phyloP scores from a whole-genome alignment of 1,140 invertebrate species.

The Aphidius gifuensis region DNA sequence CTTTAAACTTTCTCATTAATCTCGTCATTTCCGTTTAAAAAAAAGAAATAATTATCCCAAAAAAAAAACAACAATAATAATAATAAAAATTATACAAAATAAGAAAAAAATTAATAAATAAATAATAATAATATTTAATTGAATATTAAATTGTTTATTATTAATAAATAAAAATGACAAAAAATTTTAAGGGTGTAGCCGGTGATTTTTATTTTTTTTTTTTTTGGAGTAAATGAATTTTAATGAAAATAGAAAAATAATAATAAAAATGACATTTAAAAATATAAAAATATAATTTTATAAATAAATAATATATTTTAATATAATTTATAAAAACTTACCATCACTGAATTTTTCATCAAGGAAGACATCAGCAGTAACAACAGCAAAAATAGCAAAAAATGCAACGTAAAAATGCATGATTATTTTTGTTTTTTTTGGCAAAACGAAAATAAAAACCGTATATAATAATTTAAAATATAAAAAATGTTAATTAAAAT shows the following conservation, averaged over 20 bases:
- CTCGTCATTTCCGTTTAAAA: too few relatives aligned
- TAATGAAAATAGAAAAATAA: neutral
- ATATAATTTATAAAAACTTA: constrained; percentile 50
- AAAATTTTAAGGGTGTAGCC: constrained; percentile 32
- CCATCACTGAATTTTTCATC: constrained; percentile 75
- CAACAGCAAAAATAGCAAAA: constrained; percentile 56
- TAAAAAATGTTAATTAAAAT: too few relatives aligned
- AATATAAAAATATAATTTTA: neutral
- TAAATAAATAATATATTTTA: constrained; percentile 12
- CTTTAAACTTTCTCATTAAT: too few relatives aligned
- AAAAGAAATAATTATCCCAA: too few relatives aligned
- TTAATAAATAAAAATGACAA: neutral
- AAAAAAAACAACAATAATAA: neutral
- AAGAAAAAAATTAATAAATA: neutral
- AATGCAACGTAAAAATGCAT: constrained; percentile 56
- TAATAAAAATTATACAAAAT: neutral
- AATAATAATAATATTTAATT: too few relatives aligned
- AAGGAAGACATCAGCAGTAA: constrained; percentile 60
- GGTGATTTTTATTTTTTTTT: neutral
- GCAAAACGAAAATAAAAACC: too few relatives aligned
- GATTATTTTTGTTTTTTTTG: constrained; percentile 26
- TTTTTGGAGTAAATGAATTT: too few relatives aligned
- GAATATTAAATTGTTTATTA: neutral
- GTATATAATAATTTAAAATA: too few relatives aligned
- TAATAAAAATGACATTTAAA: neutral